These are phyloP conservation scores for Melanotaenia parkinsoni DNA, from an alignment of 2,797 vertebrate species.

Conservation along the genomic window DNA sequence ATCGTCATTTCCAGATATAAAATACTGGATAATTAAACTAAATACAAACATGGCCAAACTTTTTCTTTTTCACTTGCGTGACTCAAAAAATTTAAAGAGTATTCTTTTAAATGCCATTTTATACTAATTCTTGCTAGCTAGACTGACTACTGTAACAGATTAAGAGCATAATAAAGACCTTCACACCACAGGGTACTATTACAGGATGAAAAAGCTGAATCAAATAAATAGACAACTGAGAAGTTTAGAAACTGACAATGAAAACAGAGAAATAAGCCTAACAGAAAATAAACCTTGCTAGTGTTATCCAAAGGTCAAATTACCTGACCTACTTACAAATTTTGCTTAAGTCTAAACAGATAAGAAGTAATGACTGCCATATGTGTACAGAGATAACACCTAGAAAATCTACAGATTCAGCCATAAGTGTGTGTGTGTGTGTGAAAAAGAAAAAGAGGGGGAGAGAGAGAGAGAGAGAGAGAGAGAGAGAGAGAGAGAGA, in stretches of 20 bases:
- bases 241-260: conserved; percentile 15
- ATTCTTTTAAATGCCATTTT: background rate
- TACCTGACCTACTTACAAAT: conserved; percentile 43
- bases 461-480: background rate
- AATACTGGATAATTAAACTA: too few relatives aligned
- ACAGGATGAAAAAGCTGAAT: background rate
- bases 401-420: conserved; percentile 47
- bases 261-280: conserved; percentile 18
- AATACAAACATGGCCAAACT: too few relatives aligned
- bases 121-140: background rate
- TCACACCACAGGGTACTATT: background rate
- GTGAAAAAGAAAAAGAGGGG: background rate
- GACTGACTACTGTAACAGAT: background rate
- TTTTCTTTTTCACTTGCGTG: too few relatives aligned
- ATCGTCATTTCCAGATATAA: too few relatives aligned
- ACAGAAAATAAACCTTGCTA: conserved; percentile 17
- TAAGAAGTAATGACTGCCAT: conserved; percentile 71
- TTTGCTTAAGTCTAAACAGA: conserved; percentile 58
- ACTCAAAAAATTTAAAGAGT: background rate
- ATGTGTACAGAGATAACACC: conserved; percentile 68
- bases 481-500: background rate
- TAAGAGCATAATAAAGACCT: background rate
- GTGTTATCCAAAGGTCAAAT: conserved; percentile 27
- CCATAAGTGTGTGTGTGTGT: background rate
- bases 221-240: conserved; percentile 11